Evolutionary conservation across 2,113 vertebrate species (phyloP), one percentile per base, ranked within the genome.

Genomic region (Leptodactylus fuscus): DNA sequence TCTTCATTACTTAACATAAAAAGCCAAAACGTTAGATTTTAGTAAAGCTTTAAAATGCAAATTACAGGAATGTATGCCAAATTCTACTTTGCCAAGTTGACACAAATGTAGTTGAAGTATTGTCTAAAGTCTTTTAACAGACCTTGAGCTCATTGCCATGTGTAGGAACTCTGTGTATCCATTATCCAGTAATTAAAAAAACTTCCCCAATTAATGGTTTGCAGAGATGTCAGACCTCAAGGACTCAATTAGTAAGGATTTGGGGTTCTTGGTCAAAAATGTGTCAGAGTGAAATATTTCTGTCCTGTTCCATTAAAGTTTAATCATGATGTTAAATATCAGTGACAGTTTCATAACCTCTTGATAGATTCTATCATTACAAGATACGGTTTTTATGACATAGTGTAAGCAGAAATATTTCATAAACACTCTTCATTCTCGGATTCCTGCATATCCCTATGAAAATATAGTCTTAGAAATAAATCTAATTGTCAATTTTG

Each of bases 41-140:
- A 24, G 4, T 24, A 27, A 55, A 74, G 69, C 8, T 27, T 74
- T 27, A 36, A 81, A 74, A 83, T 74, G 46, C 36, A 58, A 74
- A 74, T 71, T 12, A 11, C 16, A 53, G 10, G 27, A 51, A 55
- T 53, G 55, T 51, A 41, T 82, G 20, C 4, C 4, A 20, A 24
- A 49, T 73, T 24, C 38, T 55, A 55, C 15, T 24, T 32, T 32
- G 38, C 29, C 41, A 24, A 53, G 12, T 18, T 10, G 34, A 73
- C 73, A n/a, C 1, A 51, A 41, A 73, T 41, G 69, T n/a, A 55
- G 22, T 5, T 24, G 34, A 49, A 73, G 34, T 24, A 58, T 51
- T 34, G 44, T 69, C 27, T 36, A 13, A 81, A 49, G 65, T 82
- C 69, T 29, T 55, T 82, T 82, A 20, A 71, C 32, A 82, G 81